Evolutionary conservation across 2,797 vertebrate species (phyloP).

Genomic region (Peromyscus aztecus): DNA sequence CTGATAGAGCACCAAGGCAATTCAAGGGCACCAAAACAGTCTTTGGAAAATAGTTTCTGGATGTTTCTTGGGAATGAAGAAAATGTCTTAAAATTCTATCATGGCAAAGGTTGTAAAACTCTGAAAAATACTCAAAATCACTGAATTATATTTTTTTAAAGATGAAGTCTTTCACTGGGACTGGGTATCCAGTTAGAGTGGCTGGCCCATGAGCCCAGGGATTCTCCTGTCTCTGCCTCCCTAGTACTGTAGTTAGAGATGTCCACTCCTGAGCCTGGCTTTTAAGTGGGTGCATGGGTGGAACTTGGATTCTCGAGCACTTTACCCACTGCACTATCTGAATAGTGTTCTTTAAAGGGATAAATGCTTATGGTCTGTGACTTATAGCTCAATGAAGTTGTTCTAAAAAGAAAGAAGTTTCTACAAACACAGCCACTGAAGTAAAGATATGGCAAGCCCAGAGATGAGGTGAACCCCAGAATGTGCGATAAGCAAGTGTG

Average conservation of each 20-base stretch:
- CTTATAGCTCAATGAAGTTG: neutral
- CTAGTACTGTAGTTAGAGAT: neutral
- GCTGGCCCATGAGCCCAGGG: neutral
- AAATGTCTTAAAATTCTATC: neutral
- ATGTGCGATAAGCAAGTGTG: neutral
- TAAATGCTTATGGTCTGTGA: neutral
- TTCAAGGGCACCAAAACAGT: neutral
- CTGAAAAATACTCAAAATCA: constrained; percentile 4
- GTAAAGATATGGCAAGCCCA: neutral
- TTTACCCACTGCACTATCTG: neutral
- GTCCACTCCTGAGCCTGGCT: neutral
- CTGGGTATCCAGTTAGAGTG: neutral
- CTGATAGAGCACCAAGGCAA: neutral
- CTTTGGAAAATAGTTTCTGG: neutral
- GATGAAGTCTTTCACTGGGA: neutral
- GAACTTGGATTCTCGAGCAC: neutral
- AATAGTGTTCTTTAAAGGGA: neutral
- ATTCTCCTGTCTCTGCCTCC: neutral
- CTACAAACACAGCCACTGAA: neutral
- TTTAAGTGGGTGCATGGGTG: neutral
- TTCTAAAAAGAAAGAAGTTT: neutral
- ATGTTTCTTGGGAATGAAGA: neutral
- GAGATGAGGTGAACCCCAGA: neutral
- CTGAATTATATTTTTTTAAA: neutral
- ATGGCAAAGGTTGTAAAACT: neutral